A percentile compares a stretch with the other conserved stretches of the same genome.
phyloP scores from a whole-genome alignment of 1,140 invertebrate genomes.

The Dolichoris vasculosae region DNA sequence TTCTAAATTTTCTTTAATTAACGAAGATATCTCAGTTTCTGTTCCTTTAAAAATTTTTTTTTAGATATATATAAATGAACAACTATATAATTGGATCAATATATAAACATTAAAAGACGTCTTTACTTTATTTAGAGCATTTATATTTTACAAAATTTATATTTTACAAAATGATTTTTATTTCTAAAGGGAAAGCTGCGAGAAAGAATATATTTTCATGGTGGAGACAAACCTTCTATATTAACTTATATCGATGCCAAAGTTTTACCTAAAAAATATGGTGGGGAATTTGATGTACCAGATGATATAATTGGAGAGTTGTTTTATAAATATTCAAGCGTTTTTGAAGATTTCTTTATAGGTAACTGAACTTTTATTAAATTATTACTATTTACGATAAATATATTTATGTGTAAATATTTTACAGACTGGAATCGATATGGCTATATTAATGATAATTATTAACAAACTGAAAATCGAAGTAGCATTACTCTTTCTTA shows the following conservation, averaged over 20 bases:
- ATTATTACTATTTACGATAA: background rate
- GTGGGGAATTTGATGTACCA: constrained; percentile 78
- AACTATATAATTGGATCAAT: too few species aligned
- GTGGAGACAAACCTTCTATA: constrained; percentile 80
- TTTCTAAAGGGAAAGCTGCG: constrained; percentile 74
- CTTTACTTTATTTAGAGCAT: too few species aligned
- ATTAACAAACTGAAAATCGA: background rate
- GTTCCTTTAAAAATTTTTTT: too few species aligned
- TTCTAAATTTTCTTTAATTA: too few species aligned
- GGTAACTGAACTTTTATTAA: constrained; percentile 66
- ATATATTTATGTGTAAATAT: background rate
- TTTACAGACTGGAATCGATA: constrained; percentile 33
- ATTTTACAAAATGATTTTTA: too few species aligned
- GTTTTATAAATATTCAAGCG: constrained; percentile 74
- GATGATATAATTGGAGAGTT: constrained; percentile 74
- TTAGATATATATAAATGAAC: too few species aligned
- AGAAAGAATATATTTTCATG: constrained; percentile 82
- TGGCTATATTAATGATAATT: constrained; percentile 9
- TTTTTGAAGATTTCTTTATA: constrained; percentile 75
- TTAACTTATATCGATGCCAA: constrained; percentile 79
- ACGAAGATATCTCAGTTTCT: too few species aligned
- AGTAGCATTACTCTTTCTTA: background rate
- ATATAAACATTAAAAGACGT: too few species aligned
- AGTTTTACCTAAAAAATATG: constrained; percentile 80
- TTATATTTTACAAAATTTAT: too few species aligned